A percentile compares a stretch with the other conserved stretches of the same genome.
Evolutionary conservation across 2,113 vertebrate species (phyloP).

Genomic region (Aramus guarauna): DNA sequence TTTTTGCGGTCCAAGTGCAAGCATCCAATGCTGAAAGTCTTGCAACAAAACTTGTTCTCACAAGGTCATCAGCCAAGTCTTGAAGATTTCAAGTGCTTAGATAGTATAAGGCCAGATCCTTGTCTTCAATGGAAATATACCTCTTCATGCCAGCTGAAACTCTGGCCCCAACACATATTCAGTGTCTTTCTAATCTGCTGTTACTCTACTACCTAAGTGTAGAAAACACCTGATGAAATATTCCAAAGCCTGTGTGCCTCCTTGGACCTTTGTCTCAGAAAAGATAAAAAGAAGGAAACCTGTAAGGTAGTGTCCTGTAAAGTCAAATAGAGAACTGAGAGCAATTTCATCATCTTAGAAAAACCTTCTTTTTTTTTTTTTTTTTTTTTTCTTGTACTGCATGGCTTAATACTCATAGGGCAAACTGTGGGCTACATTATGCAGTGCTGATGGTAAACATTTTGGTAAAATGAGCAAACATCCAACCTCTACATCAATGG

Average conservation of each 20-base stretch:
- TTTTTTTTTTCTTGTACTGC: background rate
- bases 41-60: constrained; percentile 47
- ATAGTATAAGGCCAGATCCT: constrained; percentile 23
- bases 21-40: constrained; percentile 35
- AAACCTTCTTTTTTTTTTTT: background rate
- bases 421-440: background rate
- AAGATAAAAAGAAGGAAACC: background rate
- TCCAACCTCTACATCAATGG: background rate
- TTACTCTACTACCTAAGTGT: background rate
- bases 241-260: background rate
- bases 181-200: background rate
- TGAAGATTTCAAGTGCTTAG: constrained; percentile 33
- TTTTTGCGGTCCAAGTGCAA: constrained; percentile 41
- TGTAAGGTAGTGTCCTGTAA: background rate
- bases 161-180: background rate
- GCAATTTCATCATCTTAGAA: background rate
- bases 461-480: background rate
- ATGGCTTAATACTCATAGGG: background rate
- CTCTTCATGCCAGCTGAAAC: background rate
- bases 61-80: constrained; percentile 29
- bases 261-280: background rate
- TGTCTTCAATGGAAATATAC: constrained; percentile 17
- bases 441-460: background rate
- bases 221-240: background rate
- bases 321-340: background rate